phyloP scores from a whole-genome alignment of 2,888 invertebrate genomes.

The Ennomos erosarius region DNA sequence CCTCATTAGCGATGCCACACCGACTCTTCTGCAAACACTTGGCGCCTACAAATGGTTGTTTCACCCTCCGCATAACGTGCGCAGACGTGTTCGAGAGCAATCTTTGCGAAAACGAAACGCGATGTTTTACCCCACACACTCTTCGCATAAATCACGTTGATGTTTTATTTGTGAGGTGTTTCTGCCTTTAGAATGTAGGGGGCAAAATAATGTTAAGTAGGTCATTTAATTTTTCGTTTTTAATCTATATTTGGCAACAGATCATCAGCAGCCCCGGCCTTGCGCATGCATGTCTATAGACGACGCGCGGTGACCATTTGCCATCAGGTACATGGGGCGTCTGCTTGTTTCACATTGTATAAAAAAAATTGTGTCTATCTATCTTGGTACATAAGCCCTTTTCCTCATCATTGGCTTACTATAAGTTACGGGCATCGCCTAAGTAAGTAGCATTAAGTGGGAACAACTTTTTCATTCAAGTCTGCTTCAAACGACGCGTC shows the following conservation, averaged over 20 bases:
- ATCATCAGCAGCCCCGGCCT: too few relatives aligned
- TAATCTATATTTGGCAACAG: too few relatives aligned
- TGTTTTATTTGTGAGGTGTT: constrained; percentile 34
- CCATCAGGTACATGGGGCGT: background rate
- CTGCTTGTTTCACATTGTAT: constrained; percentile 5
- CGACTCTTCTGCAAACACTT: constrained; percentile 74
- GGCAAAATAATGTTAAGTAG: background rate
- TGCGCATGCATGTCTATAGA: too few relatives aligned
- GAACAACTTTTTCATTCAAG: constrained; percentile 26
- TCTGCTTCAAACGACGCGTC: constrained; percentile 16
- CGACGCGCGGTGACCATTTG: background rate
- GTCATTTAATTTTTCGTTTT: too few relatives aligned
- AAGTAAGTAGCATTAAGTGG: constrained; percentile 16
- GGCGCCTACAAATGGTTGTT: constrained; percentile 71
- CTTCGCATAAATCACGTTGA: constrained; percentile 31
- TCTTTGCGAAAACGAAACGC: constrained; percentile 46
- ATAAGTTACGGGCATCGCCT: constrained; percentile 21
- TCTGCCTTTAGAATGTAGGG: constrained; percentile 15
- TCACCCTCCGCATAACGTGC: constrained; percentile 51
- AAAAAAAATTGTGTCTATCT: background rate
- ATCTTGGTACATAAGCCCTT: constrained; percentile 11
- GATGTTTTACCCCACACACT: constrained; percentile 32
- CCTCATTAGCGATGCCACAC: constrained; percentile 75
- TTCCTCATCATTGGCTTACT: constrained; percentile 23
- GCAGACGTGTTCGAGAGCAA: constrained; percentile 49